Conservation (phyloP, 2,113 vertebrate species). For the Oncorhynchus keta region DNA sequence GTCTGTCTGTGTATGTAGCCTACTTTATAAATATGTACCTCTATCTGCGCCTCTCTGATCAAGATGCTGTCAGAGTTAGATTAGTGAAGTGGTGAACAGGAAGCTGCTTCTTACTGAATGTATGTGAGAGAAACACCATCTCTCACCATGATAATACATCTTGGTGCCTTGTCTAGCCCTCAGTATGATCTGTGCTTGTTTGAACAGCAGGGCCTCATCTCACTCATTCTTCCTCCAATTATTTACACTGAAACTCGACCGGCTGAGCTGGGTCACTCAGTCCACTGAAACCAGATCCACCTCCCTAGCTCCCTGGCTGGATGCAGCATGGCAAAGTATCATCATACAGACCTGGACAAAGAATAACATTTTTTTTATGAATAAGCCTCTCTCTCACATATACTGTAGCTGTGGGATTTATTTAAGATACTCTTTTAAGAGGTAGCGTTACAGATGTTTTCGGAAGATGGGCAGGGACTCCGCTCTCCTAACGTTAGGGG, state of each 20-base stretch:
- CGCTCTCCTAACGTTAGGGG: too few relatives aligned
- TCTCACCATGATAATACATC: conserved; percentile 44
- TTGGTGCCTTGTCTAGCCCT: neutral
- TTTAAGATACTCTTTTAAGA: too few relatives aligned
- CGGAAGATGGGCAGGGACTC: too few relatives aligned
- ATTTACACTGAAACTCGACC: conserved; percentile 37
- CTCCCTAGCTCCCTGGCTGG: conserved; percentile 1
- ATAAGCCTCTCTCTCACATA: too few relatives aligned
- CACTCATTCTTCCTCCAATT: conserved; percentile 16
- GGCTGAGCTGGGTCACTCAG: conserved; percentile 13
- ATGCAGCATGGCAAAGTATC: conserved; percentile 4
- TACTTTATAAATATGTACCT: too few relatives aligned
- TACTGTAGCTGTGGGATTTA: too few relatives aligned
- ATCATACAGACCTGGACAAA: neutral
- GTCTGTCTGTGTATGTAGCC: neutral
- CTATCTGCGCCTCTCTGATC: neutral
- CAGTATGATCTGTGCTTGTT: conserved; percentile 32
- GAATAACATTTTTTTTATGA: neutral
- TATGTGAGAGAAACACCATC: conserved; percentile 19
- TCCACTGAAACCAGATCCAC: conserved; percentile 9
- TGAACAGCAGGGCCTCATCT: conserved; percentile 36
- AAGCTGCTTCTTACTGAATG: conserved; percentile 21
- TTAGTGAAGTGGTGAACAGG: conserved; percentile 6
- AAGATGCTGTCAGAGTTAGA: neutral
- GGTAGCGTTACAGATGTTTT: too few relatives aligned